Conservation (phyloP, 2,113 vertebrate species). For the Saguinus imperator region DNA sequence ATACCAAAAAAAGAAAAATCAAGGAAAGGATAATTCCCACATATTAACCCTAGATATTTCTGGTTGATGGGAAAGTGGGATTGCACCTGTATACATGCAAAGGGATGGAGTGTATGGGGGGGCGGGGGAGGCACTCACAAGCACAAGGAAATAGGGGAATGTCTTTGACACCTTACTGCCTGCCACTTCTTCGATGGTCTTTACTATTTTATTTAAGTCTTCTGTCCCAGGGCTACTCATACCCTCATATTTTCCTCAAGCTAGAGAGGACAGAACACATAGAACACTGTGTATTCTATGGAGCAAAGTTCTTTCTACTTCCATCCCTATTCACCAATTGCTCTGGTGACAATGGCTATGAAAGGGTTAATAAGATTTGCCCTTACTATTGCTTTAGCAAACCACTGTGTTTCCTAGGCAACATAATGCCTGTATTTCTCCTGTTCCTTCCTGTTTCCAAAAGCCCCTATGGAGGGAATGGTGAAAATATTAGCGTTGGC, state of each 20-base stretch:
- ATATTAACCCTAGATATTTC: conserved; percentile 7
- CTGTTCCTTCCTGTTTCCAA: conserved; percentile 64
- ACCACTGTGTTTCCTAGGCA: conserved; percentile 75
- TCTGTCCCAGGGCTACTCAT: not conserved
- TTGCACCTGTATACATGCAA: not conserved
- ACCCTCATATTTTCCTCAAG: not conserved
- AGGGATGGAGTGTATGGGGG: not conserved
- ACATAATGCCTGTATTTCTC: conserved; percentile 62
- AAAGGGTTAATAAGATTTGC: conserved; percentile 69
- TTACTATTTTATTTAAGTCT: conserved; percentile 28
- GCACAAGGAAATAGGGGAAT: not conserved
- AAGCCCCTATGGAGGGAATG: conserved; percentile 65
- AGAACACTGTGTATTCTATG: not conserved
- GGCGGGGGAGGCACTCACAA: not conserved
- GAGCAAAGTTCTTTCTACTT: conserved; percentile 7
- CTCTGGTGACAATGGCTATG: not conserved
- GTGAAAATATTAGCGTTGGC: conserved; percentile 78
- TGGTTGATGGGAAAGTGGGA: not conserved
- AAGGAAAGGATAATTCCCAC: not conserved
- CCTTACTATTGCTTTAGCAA: conserved; percentile 62
- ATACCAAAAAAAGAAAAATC: not conserved
- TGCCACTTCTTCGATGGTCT: not conserved
- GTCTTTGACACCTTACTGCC: not conserved
- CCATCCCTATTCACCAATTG: not conserved
- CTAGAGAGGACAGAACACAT: not conserved